Conservation (phyloP, 1,140 invertebrate species). For the Achroia grisella region DNA sequence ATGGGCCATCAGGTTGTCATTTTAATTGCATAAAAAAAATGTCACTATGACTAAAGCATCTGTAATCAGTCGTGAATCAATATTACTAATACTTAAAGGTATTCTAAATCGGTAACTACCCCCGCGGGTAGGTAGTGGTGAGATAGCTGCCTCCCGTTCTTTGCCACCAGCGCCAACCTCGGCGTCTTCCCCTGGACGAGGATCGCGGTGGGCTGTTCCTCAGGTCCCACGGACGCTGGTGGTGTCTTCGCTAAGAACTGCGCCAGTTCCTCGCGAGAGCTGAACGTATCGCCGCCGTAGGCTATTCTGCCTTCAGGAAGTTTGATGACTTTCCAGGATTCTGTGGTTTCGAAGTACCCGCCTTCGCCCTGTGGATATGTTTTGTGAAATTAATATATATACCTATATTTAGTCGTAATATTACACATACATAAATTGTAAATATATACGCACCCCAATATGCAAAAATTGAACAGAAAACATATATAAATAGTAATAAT, state of each 20-base stretch:
- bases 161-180: constrained; percentile 28
- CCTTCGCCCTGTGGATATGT: constrained; percentile 38
- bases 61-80: too few species aligned
- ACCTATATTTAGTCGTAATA: too few species aligned
- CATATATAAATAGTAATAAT: too few species aligned
- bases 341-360: constrained; percentile 47
- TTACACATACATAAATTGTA: too few species aligned
- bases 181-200: constrained; percentile 21
- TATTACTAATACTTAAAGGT: too few species aligned
- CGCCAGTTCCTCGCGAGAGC: constrained; percentile 22
- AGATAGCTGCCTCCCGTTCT: constrained; percentile 37
- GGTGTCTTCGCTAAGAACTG: constrained; percentile 12
- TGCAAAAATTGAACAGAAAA: too few species aligned
- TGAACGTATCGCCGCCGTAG: constrained; percentile 34
- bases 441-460: too few species aligned
- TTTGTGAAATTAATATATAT: background rate
- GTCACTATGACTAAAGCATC: too few species aligned
- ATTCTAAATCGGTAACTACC: constrained; percentile 30
- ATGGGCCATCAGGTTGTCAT: too few species aligned
- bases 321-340: constrained; percentile 32
- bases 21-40: too few species aligned
- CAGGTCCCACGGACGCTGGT: constrained; percentile 13
- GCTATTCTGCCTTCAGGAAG: constrained; percentile 16
- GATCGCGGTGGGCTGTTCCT: background rate
- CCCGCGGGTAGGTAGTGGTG: constrained; percentile 32